These are phyloP conservation scores for Apis dorsata DNA, from an alignment of 1,140 invertebrate species.

Conservation along the genomic window DNA sequence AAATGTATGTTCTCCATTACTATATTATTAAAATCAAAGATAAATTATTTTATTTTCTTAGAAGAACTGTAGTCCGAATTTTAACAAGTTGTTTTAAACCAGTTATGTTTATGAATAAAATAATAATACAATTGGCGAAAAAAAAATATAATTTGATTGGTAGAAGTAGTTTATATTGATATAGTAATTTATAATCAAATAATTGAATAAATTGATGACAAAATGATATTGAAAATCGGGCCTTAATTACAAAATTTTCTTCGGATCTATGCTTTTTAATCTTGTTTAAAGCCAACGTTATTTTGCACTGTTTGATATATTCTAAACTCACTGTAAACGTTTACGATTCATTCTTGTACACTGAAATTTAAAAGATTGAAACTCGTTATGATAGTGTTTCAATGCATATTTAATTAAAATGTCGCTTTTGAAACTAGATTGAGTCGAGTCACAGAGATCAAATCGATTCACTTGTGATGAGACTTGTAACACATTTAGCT, in stretches of 20 bases:
- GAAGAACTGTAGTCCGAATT: not conserved
- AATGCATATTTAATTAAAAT: too few relatives aligned
- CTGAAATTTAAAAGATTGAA: not conserved
- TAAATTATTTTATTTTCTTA: not conserved
- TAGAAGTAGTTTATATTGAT: not conserved
- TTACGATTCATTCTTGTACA: not conserved
- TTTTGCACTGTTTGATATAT: constrained; percentile 3
- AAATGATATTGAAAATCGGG: not conserved
- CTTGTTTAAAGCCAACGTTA: not conserved
- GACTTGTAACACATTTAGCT: not conserved
- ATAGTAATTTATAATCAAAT: not conserved
- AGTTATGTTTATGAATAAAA: not conserved
- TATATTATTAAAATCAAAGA: not conserved
- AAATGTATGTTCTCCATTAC: not conserved
- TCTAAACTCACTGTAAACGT: not conserved
- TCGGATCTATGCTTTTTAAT: not conserved
- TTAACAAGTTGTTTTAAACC: not conserved
- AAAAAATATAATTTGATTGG: not conserved
- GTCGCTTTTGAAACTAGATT: not conserved
- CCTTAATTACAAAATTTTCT: constrained; percentile 15
- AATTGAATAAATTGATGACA: not conserved
- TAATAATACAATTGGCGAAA: not conserved
- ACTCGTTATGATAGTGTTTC: not conserved
- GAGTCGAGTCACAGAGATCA: not conserved
- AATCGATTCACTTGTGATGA: not conserved